phyloP scores from a whole-genome alignment of 2,113 vertebrate species.

The Tamias sibiricus region DNA sequence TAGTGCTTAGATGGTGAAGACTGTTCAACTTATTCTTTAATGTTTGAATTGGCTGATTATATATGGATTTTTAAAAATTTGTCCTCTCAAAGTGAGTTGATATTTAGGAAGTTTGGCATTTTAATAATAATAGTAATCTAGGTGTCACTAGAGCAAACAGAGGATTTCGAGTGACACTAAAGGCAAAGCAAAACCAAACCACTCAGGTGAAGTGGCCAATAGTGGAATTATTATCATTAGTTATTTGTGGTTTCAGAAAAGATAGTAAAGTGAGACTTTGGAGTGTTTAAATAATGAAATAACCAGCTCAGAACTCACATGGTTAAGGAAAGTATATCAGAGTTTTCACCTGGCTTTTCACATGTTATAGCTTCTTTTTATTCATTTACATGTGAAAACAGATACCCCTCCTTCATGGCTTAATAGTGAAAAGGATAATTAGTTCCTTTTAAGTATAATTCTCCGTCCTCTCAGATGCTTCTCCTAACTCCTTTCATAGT shows the following conservation, averaged over 20 bases:
- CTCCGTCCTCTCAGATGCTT: not conserved
- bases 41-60: not conserved
- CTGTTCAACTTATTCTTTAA: not conserved
- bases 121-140: not conserved
- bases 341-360: not conserved
- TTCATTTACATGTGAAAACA: not conserved
- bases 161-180: too few relatives aligned
- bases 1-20: not conserved
- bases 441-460: not conserved
- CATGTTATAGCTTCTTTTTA: not conserved
- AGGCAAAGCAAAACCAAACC: not conserved
- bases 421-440: not conserved
- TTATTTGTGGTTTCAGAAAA: not conserved
- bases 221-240: not conserved
- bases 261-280: not conserved
- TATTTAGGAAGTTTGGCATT: not conserved
- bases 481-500: not conserved
- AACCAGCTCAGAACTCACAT: not conserved
- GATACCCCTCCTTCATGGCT: not conserved
- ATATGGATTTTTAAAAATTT: not conserved
- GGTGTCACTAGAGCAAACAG: not conserved
- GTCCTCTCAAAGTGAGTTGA: not conserved
- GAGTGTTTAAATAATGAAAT: not conserved
- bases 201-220: not conserved
- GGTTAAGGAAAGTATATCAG: not conserved